These are phyloP conservation scores for Eumaeus atala DNA, from an alignment of 1,140 invertebrate genomes.

Conservation along the genomic window DNA sequence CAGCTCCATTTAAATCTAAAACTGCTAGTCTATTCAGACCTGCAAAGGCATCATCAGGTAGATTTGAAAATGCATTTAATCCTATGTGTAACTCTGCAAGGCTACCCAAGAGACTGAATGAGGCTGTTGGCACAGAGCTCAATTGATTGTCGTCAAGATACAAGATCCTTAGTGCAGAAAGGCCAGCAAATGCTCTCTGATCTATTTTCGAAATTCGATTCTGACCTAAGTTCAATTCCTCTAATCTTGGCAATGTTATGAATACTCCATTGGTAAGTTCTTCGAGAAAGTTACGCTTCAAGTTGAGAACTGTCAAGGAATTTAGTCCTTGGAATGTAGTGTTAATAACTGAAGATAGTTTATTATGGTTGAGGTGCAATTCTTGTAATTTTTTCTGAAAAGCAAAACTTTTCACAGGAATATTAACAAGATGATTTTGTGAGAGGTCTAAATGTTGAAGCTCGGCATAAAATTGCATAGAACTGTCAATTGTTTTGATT, in stretches of 20 bases:
- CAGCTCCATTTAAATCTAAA: slow-evolving; percentile 86
- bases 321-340: slow-evolving; percentile 86
- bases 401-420: slow-evolving; percentile 84
- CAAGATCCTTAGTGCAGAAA: slow-evolving; percentile 83
- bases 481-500: slow-evolving; percentile 89
- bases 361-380: slow-evolving; percentile 89
- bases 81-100: slow-evolving; percentile 89
- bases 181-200: slow-evolving; percentile 84
- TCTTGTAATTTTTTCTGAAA: slow-evolving; percentile 87
- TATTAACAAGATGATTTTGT: slow-evolving; percentile 86
- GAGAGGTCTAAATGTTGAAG: slow-evolving; percentile 89
- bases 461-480: slow-evolving; percentile 90
- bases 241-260: slow-evolving; percentile 81
- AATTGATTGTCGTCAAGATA: slow-evolving; percentile 91
- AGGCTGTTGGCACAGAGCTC: slow-evolving; percentile 81
- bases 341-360: slow-evolving; percentile 85
- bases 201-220: slow-evolving; percentile 90
- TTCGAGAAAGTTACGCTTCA: slow-evolving; percentile 88
- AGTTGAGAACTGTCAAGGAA: slow-evolving; percentile 84
- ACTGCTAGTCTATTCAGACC: slow-evolving; percentile 83
- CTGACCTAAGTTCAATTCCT: slow-evolving; percentile 90
- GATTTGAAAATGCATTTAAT: slow-evolving; percentile 83
- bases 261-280: slow-evolving; percentile 85
- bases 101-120: slow-evolving; percentile 81
- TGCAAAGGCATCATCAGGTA: slow-evolving; percentile 84